phyloP scores from a whole-genome alignment of 1,140 invertebrate species.

The Bemisia tabaci region DNA sequence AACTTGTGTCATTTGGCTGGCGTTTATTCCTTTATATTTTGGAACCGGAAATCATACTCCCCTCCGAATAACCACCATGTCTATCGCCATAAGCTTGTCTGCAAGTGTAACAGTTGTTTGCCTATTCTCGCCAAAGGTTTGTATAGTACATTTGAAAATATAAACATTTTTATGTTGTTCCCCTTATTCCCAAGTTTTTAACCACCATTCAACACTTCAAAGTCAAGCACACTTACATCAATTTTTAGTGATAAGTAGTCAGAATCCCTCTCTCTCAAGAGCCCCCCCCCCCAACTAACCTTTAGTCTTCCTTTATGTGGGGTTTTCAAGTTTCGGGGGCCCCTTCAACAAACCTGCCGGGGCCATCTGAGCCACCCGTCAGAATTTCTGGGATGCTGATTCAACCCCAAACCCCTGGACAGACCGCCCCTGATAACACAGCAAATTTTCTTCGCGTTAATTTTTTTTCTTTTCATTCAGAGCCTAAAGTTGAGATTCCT shows the following conservation, averaged over 20 bases:
- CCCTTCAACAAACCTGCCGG: too few relatives aligned
- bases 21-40: slow-evolving; percentile 57
- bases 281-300: too few relatives aligned
- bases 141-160: slow-evolving; percentile 52
- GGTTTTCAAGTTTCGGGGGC: too few relatives aligned
- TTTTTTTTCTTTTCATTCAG: too few relatives aligned
- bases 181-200: not conserved
- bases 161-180: not conserved
- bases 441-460: too few relatives aligned
- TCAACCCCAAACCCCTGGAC: too few relatives aligned
- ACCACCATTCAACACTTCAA: not conserved
- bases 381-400: too few relatives aligned
- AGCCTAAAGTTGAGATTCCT: too few relatives aligned
- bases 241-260: not conserved
- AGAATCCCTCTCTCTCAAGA: too few relatives aligned
- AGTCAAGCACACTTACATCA: not conserved
- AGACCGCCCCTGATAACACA: too few relatives aligned
- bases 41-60: slow-evolving; percentile 48
- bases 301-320: too few relatives aligned
- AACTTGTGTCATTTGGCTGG: slow-evolving; percentile 59
- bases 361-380: too few relatives aligned
- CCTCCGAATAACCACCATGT: slow-evolving; percentile 63
- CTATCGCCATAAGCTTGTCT: slow-evolving; percentile 63
- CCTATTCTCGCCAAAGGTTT: slow-evolving; percentile 64
- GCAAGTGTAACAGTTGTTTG: slow-evolving; percentile 61